Evolutionary conservation across 1,140 invertebrate genomes (phyloP).

Genomic region (Penaeus japonicus): DNA sequence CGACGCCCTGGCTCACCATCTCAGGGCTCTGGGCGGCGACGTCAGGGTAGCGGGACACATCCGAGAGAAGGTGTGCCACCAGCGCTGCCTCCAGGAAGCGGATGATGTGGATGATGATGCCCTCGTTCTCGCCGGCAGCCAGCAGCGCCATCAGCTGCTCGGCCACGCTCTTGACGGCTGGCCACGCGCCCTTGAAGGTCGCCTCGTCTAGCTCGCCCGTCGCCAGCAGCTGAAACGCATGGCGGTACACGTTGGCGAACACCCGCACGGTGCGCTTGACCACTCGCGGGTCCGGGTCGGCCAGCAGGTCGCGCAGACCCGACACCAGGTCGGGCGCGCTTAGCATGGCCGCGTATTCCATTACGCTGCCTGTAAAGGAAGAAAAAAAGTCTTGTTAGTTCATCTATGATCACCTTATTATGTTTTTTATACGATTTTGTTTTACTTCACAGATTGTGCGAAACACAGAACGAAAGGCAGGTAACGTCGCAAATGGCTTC

Average conservation of each 20-base stretch:
- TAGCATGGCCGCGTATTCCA: constrained; percentile 58
- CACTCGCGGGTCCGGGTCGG: constrained; percentile 34
- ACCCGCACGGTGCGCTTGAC: constrained; percentile 57
- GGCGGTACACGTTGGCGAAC: constrained; percentile 58
- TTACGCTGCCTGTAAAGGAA: constrained; percentile 17
- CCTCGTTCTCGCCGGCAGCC: constrained; percentile 43
- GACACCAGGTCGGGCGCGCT: constrained; percentile 46
- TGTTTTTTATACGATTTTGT: no score
- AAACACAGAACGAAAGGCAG: no score
- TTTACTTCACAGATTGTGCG: no score
- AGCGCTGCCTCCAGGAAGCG: constrained; percentile 56
- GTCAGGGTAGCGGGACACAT: constrained; percentile 35
- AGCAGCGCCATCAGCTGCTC: constrained; percentile 47
- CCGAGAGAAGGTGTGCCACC: constrained; percentile 42
- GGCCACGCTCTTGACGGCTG: constrained; percentile 38
- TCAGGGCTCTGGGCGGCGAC: not conserved
- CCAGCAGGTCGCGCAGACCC: constrained; percentile 45
- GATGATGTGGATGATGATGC: constrained; percentile 45
- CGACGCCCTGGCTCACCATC: constrained; percentile 42
- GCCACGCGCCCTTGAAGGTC: constrained; percentile 41
- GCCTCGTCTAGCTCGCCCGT: constrained; percentile 45
- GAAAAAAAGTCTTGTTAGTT: not conserved
- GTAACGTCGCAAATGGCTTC: no score
- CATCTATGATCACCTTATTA: no score
- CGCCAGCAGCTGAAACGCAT: constrained; percentile 45